Conservation (phyloP, 2,113 vertebrate species). For the Daphoenositta chrysoptera region DNA sequence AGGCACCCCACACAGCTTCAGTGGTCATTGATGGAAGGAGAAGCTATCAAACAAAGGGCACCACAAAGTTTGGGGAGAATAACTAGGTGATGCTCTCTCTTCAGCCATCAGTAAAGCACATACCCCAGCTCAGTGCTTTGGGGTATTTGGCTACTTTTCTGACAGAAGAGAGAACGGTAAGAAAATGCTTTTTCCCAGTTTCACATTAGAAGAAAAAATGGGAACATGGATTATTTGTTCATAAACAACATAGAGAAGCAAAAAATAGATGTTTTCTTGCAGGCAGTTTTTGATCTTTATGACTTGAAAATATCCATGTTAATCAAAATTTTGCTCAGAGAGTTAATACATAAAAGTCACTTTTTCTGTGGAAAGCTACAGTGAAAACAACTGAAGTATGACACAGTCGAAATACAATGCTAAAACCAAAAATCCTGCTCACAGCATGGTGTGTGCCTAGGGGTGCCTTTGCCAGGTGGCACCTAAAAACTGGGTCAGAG, state of each 20-base stretch:
- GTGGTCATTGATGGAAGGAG: rapidly evolving
- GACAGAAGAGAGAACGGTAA: not conserved
- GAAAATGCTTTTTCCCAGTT: not conserved
- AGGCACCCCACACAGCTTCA: not conserved
- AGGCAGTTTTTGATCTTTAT: not conserved
- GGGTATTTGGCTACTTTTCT: not conserved
- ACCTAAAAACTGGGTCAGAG: not conserved
- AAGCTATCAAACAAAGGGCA: not conserved
- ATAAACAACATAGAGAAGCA: not conserved
- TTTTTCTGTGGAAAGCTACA: not conserved
- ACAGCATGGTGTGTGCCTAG: not conserved
- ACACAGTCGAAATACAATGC: not conserved
- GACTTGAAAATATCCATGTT: not conserved
- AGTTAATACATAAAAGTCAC: not conserved
- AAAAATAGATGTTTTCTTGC: not conserved
- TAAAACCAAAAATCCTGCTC: not conserved
- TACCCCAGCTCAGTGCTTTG: not conserved
- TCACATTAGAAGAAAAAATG: not conserved
- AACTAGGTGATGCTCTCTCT: not conserved
- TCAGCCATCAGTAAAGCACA: not conserved
- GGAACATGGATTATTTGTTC: not conserved
- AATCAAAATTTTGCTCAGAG: not conserved
- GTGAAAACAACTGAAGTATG: not conserved
- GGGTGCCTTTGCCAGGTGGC: not conserved
- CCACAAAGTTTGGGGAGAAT: not conserved